phyloP scores from a whole-genome alignment of 2,888 invertebrate species.

The Athetis lepigone region DNA sequence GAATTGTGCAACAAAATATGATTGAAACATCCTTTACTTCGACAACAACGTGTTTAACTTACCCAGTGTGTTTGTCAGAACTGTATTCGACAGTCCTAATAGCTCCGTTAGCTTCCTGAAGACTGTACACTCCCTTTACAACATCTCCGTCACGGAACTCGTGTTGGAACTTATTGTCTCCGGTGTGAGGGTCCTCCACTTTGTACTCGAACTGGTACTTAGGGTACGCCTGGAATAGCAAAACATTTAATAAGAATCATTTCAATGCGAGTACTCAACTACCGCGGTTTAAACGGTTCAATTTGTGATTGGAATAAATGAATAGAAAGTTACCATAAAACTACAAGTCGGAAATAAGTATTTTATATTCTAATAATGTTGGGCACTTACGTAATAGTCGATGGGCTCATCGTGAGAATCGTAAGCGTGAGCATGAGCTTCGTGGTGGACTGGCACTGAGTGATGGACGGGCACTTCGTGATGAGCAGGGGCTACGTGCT shows the following conservation, averaged over 20 bases:
- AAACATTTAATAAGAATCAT: conserved; percentile 68
- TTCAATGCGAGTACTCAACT: conserved; percentile 65
- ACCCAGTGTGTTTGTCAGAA: conserved; percentile 91
- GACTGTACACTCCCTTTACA: conserved; percentile 92
- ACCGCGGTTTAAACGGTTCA: conserved; percentile 70
- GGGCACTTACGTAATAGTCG: conserved; percentile 87
- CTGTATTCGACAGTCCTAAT: conserved; percentile 91
- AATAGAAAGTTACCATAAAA: conserved; percentile 82
- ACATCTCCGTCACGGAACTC: conserved; percentile 91
- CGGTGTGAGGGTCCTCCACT: conserved; percentile 91
- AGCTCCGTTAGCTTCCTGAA: conserved; percentile 91
- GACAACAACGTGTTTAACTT: too few species aligned
- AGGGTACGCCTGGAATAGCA: conserved; percentile 86
- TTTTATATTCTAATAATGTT: conserved; percentile 70
- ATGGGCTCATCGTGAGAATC: conserved; percentile 79
- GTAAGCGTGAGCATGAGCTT: conserved; percentile 59
- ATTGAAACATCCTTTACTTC: too few species aligned
- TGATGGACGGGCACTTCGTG: conserved; percentile 27
- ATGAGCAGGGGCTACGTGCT: conserved; percentile 21
- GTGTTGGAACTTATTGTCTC: conserved; percentile 91
- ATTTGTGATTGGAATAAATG: conserved; percentile 76
- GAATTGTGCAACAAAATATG: neutral
- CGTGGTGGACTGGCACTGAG: conserved; percentile 30
- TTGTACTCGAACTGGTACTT: conserved; percentile 91
- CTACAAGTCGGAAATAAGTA: conserved; percentile 64